Base-by-base conservation (phyloP, 2,888 invertebrate species). In the Melieria picta region DNA sequence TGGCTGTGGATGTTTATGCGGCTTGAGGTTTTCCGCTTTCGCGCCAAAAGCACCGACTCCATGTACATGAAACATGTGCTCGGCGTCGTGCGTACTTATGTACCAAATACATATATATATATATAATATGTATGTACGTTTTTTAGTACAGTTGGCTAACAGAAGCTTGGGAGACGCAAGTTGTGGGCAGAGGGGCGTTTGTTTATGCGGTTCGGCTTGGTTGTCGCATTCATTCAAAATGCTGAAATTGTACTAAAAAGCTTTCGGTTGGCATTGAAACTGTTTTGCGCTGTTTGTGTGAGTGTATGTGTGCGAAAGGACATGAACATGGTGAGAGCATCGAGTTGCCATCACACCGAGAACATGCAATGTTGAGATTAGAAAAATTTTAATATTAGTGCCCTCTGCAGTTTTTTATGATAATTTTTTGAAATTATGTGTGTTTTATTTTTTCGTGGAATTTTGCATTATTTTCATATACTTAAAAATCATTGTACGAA, bases 11-110 rank as follows among this genome's bases (percentile, higher is more conserved):
- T 30, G 30, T 30, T 30, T 30, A 30, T 30, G 30, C 30, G 16
- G 1, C 9, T 9, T 48, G 13, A 7, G 16, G 13, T 62, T 62
- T 48, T 42, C 9, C 13, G 50, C 10, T 60, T 67, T 67, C 67
- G 50, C 67, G 67, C 67, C 67, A 67, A 67, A 67, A 67, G 10
- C 47, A 62, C 5, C 30, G 30, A 30, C 30, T 1, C 30, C 30
- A 30, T 30, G 30, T 30, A 30, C 3, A 30, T 30, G 30, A 30
- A 30, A 30, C 30, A 30, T 30, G 30, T 30, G 30, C 30, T 30
- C 30, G 30, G 30, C 30, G 30, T 1, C 30, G 30, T 30, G 30
- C 16, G 5, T 13, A 16, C 7, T 7, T 62, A 16, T 30, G 4
- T 13, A 47, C 13, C 6, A 11, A 61, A 6, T 61, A 46, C 7